Conservation (phyloP, 2,797 vertebrate genomes). For the Epinephelus awoara region DNA sequence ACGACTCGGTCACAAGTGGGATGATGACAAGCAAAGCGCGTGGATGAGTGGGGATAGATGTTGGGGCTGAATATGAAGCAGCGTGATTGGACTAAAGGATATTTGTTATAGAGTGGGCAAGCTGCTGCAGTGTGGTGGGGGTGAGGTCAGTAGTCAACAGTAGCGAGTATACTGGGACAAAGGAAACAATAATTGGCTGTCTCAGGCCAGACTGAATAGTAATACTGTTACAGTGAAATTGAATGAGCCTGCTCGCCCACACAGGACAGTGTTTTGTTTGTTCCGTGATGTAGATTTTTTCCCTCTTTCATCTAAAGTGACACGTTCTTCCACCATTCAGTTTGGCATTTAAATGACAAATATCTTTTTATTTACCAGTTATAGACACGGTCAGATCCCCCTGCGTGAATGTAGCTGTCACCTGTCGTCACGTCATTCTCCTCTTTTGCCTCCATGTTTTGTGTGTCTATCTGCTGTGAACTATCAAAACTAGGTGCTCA, state of each 20-base stretch:
- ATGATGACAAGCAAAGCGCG: constrained; percentile 49
- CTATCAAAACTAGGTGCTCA: background rate
- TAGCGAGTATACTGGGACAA: constrained; percentile 60
- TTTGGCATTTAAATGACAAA: constrained; percentile 1
- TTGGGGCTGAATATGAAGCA: constrained; percentile 37
- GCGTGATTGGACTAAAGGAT: constrained; percentile 48
- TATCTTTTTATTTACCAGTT: background rate
- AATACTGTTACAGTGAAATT: constrained; percentile 44
- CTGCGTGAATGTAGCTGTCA: constrained; percentile 6
- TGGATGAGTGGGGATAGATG: constrained; percentile 54
- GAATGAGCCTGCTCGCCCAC: constrained; percentile 33
- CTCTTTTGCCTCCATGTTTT: background rate
- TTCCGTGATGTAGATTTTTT: constrained; percentile 30
- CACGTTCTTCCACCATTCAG: constrained; percentile 10
- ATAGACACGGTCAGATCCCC: background rate
- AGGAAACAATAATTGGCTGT: constrained; percentile 60
- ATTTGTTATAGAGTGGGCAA: constrained; percentile 62
- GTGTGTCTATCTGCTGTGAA: background rate
- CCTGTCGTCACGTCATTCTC: background rate
- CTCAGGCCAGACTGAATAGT: constrained; percentile 56
- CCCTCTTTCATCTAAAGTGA: background rate
- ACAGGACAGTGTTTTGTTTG: constrained; percentile 40
- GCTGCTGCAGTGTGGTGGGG: constrained; percentile 43
- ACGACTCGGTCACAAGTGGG: constrained; percentile 49
- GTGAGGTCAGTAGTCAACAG: constrained; percentile 62